Percentiles rank a stretch among this genome's conserved stretches.
Conservation (phyloP, 1,140 invertebrate genomes). For the Drosophila nigrodunni region DNA sequence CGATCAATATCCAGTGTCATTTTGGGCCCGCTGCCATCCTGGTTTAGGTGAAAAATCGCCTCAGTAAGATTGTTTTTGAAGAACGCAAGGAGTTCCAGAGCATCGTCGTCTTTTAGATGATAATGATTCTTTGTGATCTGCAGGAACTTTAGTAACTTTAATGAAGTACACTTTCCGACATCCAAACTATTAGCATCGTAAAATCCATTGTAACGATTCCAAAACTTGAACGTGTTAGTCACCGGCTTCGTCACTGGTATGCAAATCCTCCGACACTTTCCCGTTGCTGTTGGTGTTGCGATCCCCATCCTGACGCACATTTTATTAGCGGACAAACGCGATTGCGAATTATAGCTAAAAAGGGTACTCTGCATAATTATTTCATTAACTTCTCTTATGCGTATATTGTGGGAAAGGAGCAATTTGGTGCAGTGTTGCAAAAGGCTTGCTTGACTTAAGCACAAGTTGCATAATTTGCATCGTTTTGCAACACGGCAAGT, state of each 20-base stretch:
- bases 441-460: not conserved
- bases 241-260: not conserved
- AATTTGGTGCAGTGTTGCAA: conserved; percentile 1
- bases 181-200: not conserved
- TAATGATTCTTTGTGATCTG: conserved; percentile 20
- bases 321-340: not conserved
- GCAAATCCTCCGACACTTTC: not conserved
- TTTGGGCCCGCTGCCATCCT: not conserved
- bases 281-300: conserved; percentile 26
- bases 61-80: conserved; percentile 23
- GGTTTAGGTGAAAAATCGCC: conserved; percentile 26
- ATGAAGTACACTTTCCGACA: not conserved
- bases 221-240: not conserved
- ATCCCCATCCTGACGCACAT: conserved; percentile 15
- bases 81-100: conserved; percentile 32
- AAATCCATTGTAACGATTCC: conserved; percentile 14
- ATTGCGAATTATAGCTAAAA: not conserved
- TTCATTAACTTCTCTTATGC: not conserved
- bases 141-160: conserved; percentile 17
- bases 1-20: conserved; percentile 30
- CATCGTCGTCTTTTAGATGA: conserved; percentile 27
- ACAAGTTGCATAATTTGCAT: not conserved
- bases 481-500: conserved; percentile 8
- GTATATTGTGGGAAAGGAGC: not conserved
- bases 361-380: conserved; percentile 24